A percentile compares a stretch with the other conserved stretches of the same genome.
Conservation (phyloP, 2,888 invertebrate genomes). For the Alviniconcha strummeri region DNA sequence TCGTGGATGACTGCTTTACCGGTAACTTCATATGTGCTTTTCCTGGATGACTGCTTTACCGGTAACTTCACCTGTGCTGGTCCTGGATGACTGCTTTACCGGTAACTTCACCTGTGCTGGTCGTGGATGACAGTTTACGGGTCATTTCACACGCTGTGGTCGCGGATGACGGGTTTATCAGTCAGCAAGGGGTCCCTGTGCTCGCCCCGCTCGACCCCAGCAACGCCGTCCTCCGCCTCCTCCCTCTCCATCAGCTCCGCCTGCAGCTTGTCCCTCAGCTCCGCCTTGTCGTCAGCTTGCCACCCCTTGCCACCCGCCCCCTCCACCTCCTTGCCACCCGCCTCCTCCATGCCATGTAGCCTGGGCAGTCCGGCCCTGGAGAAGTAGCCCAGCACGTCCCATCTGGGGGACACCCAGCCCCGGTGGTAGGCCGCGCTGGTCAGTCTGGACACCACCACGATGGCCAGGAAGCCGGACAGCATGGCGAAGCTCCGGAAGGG, state of each 20-base stretch:
- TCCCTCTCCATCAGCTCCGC: neutral
- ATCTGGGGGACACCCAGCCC: neutral
- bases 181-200: neutral
- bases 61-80: neutral
- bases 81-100: neutral
- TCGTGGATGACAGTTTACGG: neutral
- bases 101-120: neutral
- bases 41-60: too few relatives aligned
- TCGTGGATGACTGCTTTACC: too few relatives aligned
- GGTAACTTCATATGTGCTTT: too few relatives aligned
- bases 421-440: conserved; percentile 19
- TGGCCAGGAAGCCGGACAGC: conserved; percentile 28
- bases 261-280: neutral
- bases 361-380: neutral
- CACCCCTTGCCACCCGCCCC: neutral
- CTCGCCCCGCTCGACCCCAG: neutral
- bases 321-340: neutral
- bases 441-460: conserved; percentile 29
- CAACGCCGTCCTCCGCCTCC: neutral
- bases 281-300: neutral
- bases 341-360: conserved; percentile 1
- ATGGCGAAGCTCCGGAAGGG: conserved; percentile 37
- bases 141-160: neutral
- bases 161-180: neutral
- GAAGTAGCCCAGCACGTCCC: conserved; percentile 23